Conservation (phyloP, 2,888 invertebrate genomes). For the Barypeithes pellucidus region DNA sequence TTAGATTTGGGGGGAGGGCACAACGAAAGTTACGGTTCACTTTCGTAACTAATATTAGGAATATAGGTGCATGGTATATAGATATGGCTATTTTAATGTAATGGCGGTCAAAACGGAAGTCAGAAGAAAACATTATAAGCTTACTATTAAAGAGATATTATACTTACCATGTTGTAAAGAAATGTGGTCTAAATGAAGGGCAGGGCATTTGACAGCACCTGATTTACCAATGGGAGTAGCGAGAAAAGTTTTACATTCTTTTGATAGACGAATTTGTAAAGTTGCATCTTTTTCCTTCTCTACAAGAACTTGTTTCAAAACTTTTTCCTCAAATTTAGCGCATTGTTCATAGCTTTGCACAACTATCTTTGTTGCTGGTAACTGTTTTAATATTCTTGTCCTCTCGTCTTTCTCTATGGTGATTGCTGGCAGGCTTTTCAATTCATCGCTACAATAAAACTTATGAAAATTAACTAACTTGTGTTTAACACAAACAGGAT, state of each 20-base stretch:
- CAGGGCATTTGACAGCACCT: conserved; percentile 1
- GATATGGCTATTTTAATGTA: too few relatives aligned
- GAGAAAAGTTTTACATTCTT: conserved; percentile 56
- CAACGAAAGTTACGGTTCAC: too few relatives aligned
- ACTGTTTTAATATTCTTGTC: conserved; percentile 1
- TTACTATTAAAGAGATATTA: not conserved
- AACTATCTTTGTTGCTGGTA: conserved; percentile 10
- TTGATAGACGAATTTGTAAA: conserved; percentile 54
- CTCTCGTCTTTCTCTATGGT: not conserved
- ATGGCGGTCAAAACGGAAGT: too few relatives aligned
- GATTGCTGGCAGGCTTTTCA: not conserved
- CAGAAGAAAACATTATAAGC: too few relatives aligned
- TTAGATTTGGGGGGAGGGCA: too few relatives aligned
- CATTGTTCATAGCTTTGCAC: conserved; percentile 33
- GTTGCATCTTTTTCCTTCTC: conserved; percentile 58
- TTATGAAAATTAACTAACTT: conserved; percentile 12
- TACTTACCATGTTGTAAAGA: conserved; percentile 29
- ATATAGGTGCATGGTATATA: too few relatives aligned
- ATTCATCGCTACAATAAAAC: conserved; percentile 23
- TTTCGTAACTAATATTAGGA: too few relatives aligned
- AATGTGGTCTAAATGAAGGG: conserved; percentile 37
- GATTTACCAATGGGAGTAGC: conserved; percentile 23
- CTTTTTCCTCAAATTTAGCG: conserved; percentile 31
- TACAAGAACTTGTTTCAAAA: conserved; percentile 38
- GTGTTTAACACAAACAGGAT: not conserved